phyloP scores from a whole-genome alignment of 1,140 invertebrate genomes.

The Dreissena polymorpha region DNA sequence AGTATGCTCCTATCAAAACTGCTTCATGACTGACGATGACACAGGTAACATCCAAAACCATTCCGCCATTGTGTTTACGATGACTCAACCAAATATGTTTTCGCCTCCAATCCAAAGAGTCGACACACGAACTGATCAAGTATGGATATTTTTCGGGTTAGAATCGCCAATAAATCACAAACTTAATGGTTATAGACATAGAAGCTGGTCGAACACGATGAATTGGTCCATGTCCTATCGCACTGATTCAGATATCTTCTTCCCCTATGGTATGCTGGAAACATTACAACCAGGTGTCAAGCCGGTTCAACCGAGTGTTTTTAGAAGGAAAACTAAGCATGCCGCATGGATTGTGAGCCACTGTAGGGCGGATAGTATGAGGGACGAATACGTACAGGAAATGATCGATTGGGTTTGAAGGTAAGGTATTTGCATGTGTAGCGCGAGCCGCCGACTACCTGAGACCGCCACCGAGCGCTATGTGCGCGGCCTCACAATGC shows the following conservation, averaged over 20 bases:
- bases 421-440: background rate
- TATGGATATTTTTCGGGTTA: slow-evolving; percentile 29
- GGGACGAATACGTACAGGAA: slow-evolving; percentile 17
- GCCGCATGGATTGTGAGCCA: slow-evolving; percentile 49
- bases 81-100: background rate
- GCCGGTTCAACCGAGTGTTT: background rate
- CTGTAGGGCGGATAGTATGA: slow-evolving; percentile 13
- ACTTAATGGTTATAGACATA: background rate
- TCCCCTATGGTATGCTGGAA: slow-evolving; percentile 16
- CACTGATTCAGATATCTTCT: slow-evolving; percentile 27
- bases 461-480: too few species aligned
- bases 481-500: too few species aligned
- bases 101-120: background rate
- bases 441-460: too few species aligned
- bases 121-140: slow-evolving; percentile 8
- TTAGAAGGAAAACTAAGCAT: slow-evolving; percentile 13
- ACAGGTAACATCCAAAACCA: background rate
- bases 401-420: background rate
- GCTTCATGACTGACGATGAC: slow-evolving; percentile 4
- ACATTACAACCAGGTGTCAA: background rate
- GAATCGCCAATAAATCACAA: slow-evolving; percentile 13
- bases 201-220: slow-evolving; percentile 25
- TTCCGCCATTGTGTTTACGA: slow-evolving; percentile 16
- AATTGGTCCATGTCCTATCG: slow-evolving; percentile 47
- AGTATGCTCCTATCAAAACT: slow-evolving; percentile 25